phyloP scores from a whole-genome alignment of 2,888 invertebrate genomes.

The Desoria tigrina region DNA sequence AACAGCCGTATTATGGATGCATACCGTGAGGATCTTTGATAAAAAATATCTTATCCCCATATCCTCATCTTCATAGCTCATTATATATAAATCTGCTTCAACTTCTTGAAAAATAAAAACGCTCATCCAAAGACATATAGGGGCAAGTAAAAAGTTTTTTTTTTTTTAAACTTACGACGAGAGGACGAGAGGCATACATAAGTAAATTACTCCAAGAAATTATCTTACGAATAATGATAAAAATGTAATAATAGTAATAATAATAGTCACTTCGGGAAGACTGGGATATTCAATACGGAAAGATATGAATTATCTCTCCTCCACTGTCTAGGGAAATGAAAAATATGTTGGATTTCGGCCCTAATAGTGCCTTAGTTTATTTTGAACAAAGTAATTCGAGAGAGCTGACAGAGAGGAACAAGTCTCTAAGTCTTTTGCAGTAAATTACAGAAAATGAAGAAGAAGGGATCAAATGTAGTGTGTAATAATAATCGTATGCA shows the following conservation, averaged over 20 bases:
- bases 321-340: too few relatives aligned
- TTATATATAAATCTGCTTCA: slow-evolving; percentile 6
- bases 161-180: background rate
- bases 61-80: slow-evolving; percentile 15
- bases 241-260: too few relatives aligned
- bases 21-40: slow-evolving; percentile 11
- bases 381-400: too few relatives aligned
- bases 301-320: too few relatives aligned
- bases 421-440: slow-evolving; percentile 15
- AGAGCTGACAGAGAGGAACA: slow-evolving; percentile 10
- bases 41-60: slow-evolving; percentile 16
- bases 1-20: slow-evolving; percentile 31
- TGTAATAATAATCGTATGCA: too few relatives aligned
- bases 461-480: slow-evolving; percentile 12
- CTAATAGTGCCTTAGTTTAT: too few relatives aligned
- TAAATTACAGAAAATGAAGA: slow-evolving; percentile 18
- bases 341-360: too few relatives aligned
- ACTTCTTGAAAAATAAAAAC: slow-evolving; percentile 4
- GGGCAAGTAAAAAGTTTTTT: too few relatives aligned
- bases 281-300: too few relatives aligned
- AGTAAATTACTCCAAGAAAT: slow-evolving; percentile 9
- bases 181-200: background rate
- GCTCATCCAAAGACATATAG: slow-evolving; percentile 22
- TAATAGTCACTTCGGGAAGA: too few relatives aligned
- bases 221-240: too few relatives aligned